A percentile compares a stretch with the other conserved stretches of the same genome.
Conservation (phyloP, 2,888 invertebrate species). For the Ectemnius cavifrons region DNA sequence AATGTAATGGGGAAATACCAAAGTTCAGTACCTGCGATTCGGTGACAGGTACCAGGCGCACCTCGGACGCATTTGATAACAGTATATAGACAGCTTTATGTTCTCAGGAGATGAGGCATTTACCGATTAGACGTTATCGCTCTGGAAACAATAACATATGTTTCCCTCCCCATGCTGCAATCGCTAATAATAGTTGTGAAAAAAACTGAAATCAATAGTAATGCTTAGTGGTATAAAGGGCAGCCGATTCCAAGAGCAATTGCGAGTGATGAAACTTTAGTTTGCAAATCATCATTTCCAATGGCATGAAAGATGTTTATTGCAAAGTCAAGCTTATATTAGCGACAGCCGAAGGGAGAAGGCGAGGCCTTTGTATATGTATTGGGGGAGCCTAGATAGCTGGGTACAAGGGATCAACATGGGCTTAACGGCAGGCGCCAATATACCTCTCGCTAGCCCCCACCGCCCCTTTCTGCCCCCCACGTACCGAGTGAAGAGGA, state of each 20-base stretch:
- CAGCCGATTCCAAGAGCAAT: too few relatives aligned
- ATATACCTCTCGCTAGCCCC: slow-evolving; percentile 65
- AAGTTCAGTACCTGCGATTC: slow-evolving; percentile 34
- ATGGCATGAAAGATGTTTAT: too few relatives aligned
- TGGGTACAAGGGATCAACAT: slow-evolving; percentile 69
- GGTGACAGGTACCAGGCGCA: too few relatives aligned
- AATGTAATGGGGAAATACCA: background rate
- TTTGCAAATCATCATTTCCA: too few relatives aligned
- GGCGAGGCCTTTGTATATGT: slow-evolving; percentile 49
- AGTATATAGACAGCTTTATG: slow-evolving; percentile 61
- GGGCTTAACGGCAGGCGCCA: slow-evolving; percentile 73
- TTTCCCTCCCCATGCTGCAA: background rate
- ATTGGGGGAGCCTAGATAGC: slow-evolving; percentile 57
- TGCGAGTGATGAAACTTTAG: too few relatives aligned
- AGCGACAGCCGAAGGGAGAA: slow-evolving; percentile 2
- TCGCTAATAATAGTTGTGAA: too few relatives aligned
- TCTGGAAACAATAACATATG: slow-evolving; percentile 60
- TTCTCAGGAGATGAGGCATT: slow-evolving; percentile 60
- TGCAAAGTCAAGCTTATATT: too few relatives aligned
- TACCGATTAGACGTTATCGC: slow-evolving; percentile 57
- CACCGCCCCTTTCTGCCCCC: slow-evolving; percentile 27
- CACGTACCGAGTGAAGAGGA: slow-evolving; percentile 50
- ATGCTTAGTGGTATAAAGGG: too few relatives aligned
- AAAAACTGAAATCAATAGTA: too few relatives aligned
- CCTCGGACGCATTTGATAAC: slow-evolving; percentile 45